Evolutionary conservation across 2,888 invertebrate genomes (phyloP).

Genomic region (Drosophila mettleri): DNA sequence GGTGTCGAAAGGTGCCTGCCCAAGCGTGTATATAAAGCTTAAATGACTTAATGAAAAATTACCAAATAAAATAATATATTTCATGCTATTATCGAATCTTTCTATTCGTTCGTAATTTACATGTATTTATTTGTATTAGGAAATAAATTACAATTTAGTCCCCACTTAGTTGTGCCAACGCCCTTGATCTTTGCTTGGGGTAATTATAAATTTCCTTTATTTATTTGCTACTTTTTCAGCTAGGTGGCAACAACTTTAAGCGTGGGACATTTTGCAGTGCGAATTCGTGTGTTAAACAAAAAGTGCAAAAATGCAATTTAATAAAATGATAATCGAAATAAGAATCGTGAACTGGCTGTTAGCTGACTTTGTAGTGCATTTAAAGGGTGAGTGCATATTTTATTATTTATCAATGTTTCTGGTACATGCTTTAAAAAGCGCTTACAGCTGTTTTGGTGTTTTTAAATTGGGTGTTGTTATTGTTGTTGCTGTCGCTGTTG

Average conservation of each 20-base stretch:
- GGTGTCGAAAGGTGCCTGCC: not conserved
- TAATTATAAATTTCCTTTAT: constrained; percentile 1
- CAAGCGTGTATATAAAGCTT: not conserved
- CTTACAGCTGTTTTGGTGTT: constrained; percentile 39
- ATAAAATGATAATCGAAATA: not conserved
- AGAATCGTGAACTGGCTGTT: not conserved
- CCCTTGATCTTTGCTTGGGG: not conserved
- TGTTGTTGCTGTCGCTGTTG: constrained; percentile 6
- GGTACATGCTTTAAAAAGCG: constrained; percentile 16
- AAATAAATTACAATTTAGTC: not conserved
- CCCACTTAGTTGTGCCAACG: not conserved
- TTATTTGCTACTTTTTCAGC: not conserved
- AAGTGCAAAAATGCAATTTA: not conserved
- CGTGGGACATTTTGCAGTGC: not conserved
- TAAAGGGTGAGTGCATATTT: constrained; percentile 13
- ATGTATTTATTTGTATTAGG: not conserved
- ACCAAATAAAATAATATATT: not conserved
- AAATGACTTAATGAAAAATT: not conserved
- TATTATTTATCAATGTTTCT: constrained; percentile 17
- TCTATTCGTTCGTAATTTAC: not conserved
- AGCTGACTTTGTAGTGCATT: constrained; percentile 15
- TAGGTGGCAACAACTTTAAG: constrained; percentile 1
- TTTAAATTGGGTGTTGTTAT: constrained; percentile 51
- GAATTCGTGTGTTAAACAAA: not conserved
- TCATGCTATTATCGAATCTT: not conserved